Conservation (phyloP, 1,140 invertebrate species). For the Euura lappo region DNA sequence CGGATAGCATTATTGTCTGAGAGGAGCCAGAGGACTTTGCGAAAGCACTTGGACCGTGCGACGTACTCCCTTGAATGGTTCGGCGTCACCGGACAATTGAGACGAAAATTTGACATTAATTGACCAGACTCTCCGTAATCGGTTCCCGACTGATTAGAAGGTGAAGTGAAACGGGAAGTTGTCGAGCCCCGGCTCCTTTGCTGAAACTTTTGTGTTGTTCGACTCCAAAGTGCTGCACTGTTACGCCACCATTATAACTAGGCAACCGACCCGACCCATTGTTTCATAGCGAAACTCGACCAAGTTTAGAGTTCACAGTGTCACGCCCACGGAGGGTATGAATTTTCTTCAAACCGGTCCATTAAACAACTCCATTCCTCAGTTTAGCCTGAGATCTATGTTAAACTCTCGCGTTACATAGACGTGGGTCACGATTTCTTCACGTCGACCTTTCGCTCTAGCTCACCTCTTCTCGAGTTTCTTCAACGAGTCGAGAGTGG, state of each 20-base stretch:
- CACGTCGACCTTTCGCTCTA: no score
- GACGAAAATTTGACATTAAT: neutral
- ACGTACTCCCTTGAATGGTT: no score
- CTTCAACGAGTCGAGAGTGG: no score
- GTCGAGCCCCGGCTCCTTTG: neutral
- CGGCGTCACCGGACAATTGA: neutral
- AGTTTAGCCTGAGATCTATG: no score
- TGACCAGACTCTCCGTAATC: neutral
- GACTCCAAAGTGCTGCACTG: neutral
- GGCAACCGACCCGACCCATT: no score
- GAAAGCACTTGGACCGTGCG: neutral
- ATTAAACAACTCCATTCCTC: no score
- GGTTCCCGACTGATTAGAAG: neutral
- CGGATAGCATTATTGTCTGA: neutral
- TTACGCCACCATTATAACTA: neutral
- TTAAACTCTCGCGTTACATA: no score
- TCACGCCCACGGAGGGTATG: neutral
- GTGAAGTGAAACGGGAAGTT: neutral
- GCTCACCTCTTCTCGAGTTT: no score
- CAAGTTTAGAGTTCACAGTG: no score
- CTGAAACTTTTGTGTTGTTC: neutral
- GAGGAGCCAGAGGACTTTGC: neutral
- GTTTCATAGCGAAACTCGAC: no score
- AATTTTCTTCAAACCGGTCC: neutral
- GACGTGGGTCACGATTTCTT: no score